Conservation (phyloP, 2,113 vertebrate genomes). For the Nettapus auritus region DNA sequence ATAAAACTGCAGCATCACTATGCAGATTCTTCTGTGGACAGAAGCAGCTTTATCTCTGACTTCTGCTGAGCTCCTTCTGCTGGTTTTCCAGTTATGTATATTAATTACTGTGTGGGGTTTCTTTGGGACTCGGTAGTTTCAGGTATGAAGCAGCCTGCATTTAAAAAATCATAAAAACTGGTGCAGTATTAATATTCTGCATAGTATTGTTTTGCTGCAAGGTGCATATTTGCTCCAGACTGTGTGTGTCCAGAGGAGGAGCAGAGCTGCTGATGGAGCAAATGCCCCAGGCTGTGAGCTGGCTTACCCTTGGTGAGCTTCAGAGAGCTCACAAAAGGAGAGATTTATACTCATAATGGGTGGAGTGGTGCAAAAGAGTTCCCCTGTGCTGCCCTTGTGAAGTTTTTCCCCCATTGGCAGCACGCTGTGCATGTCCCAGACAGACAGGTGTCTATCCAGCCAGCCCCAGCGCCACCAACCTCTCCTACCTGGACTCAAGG, state of each 20-base stretch:
- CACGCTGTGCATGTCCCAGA: not conserved
- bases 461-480: not conserved
- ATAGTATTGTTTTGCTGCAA: not conserved
- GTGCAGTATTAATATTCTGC: not conserved
- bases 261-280: not conserved
- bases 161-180: not conserved
- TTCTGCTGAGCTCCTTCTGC: not conserved
- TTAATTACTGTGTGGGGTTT: constrained; percentile 3
- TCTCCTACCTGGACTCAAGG: not conserved
- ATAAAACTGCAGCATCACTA: not conserved
- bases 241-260: not conserved
- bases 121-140: not conserved
- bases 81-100: not conserved
- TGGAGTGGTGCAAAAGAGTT: no score
- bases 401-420: fast-evolving
- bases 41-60: not conserved
- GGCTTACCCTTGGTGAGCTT: not conserved
- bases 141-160: not conserved
- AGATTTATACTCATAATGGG: not conserved
- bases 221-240: not conserved
- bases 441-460: fast-evolving
- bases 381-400: not conserved
- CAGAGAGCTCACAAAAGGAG: not conserved
- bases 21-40: not conserved
- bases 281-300: not conserved